phyloP scores from a whole-genome alignment of 2,888 invertebrate genomes.

The Rhingia campestris region DNA sequence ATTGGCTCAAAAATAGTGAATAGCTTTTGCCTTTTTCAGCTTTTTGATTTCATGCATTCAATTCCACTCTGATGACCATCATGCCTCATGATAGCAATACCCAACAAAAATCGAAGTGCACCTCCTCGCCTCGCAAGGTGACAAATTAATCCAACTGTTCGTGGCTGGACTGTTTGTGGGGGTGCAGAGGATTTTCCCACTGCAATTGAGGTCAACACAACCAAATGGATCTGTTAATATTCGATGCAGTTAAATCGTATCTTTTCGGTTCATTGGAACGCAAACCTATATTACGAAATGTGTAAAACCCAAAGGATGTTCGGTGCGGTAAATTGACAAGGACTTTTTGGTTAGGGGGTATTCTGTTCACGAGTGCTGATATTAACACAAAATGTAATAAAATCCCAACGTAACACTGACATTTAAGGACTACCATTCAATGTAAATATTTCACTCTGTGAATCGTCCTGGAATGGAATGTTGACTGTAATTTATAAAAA shows the following conservation, averaged over 20 bases:
- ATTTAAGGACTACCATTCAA: no score
- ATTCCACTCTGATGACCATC: conserved; percentile 4
- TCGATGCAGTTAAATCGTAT: neutral
- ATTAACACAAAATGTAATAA: neutral
- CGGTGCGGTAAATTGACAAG: neutral
- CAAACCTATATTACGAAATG: neutral
- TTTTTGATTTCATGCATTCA: conserved; percentile 3
- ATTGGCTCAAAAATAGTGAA: neutral
- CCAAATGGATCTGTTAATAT: conserved; percentile 7
- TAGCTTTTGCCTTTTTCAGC: neutral
- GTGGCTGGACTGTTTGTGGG: neutral
- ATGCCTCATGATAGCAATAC: neutral
- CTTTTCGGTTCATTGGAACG: conserved; percentile 24
- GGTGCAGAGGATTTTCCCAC: neutral
- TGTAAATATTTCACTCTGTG: no score
- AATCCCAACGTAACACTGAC: neutral
- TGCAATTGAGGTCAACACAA: neutral
- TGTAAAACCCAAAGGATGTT: neutral
- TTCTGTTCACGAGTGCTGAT: no score
- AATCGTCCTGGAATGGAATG: no score
- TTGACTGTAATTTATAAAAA: no score
- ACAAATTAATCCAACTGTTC: neutral
- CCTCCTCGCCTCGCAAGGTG: neutral
- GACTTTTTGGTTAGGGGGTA: neutral
- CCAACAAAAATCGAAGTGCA: neutral